Evolutionary conservation across 2,888 invertebrate genomes (phyloP).

Genomic region (Leucoptera coffeella): DNA sequence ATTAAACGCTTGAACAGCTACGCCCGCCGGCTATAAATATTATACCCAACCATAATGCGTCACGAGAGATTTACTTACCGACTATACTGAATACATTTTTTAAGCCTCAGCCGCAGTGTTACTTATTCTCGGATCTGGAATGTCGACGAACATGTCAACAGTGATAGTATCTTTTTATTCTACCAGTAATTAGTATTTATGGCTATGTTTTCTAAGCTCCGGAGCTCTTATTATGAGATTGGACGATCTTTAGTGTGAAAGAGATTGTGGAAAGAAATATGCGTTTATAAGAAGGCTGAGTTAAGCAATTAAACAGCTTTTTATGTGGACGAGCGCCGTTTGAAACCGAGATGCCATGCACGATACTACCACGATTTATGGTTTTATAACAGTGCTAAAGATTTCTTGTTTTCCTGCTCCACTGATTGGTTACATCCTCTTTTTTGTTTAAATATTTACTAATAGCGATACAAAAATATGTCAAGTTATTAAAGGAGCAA

Average conservation of each 20-base stretch:
- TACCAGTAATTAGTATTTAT: slow-evolving; percentile 51
- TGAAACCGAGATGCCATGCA: slow-evolving; percentile 22
- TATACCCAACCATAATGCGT: slow-evolving; percentile 38
- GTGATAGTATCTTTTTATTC: slow-evolving; percentile 45
- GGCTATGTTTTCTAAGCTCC: slow-evolving; percentile 19
- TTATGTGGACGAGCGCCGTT: slow-evolving; percentile 22
- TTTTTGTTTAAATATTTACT: no score
- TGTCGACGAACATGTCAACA: slow-evolving; percentile 16
- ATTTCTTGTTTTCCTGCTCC: no score
- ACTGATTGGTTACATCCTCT: no score
- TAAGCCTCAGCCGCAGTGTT: slow-evolving; percentile 15
- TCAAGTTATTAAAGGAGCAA: no score
- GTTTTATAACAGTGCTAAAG: slow-evolving; percentile 17
- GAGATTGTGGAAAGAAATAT: slow-evolving; percentile 32
- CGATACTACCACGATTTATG: slow-evolving; percentile 33
- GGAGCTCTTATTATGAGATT: slow-evolving; percentile 13
- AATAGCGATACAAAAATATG: slow-evolving; percentile 7
- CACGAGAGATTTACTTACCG: slow-evolving; percentile 44
- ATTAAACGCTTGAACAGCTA: slow-evolving; percentile 45
- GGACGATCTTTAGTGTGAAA: slow-evolving; percentile 28
- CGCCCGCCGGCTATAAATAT: slow-evolving; percentile 42
- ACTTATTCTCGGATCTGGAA: slow-evolving; percentile 26
- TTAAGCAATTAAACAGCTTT: slow-evolving; percentile 41
- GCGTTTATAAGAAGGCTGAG: slow-evolving; percentile 27
- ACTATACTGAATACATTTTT: slow-evolving; percentile 17